Conservation (phyloP, 2,797 vertebrate genomes). For the Petrocephalus sullivani region DNA sequence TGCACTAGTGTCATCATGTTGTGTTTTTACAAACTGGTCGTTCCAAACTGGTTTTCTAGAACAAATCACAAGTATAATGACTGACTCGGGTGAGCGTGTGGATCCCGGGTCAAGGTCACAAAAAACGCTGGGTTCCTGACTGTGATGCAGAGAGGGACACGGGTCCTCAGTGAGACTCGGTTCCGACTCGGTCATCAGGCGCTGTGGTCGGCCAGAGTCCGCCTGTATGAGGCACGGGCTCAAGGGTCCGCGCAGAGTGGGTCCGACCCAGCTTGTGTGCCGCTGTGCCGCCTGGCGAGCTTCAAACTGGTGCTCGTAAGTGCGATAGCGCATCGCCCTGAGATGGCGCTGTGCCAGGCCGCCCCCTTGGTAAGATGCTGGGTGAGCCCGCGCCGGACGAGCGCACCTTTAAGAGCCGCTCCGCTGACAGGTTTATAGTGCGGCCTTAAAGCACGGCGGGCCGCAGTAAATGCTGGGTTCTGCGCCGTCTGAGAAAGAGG, state of each 20-base stretch:
- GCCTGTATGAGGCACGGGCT: not conserved
- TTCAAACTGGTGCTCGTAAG: not conserved
- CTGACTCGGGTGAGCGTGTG: not conserved
- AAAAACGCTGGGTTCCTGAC: not conserved
- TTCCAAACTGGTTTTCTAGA: not conserved
- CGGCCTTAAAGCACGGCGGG: constrained; percentile 9
- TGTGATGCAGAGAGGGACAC: not conserved
- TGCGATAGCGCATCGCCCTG: not conserved
- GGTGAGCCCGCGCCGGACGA: not conserved
- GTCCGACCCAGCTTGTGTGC: not conserved
- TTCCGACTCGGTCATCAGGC: not conserved
- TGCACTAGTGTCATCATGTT: not conserved
- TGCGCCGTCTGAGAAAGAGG: constrained; percentile 14
- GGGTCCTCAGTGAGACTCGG: not conserved
- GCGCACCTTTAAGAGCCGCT: constrained; percentile 15
- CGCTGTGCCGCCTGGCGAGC: not conserved
- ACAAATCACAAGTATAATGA: not conserved
- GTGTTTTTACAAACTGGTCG: not conserved
- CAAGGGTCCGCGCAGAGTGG: not conserved
- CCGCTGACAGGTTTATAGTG: constrained; percentile 35
- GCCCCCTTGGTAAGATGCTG: not conserved
- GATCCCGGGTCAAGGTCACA: not conserved
- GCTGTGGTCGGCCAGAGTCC: not conserved
- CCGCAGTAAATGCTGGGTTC: constrained; percentile 13
- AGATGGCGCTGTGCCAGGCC: not conserved